Percentiles rank a stretch among this genome's conserved stretches.
Evolutionary conservation across 2,113 vertebrate species (phyloP).

Genomic region (Tretioscincus oriximinensis): DNA sequence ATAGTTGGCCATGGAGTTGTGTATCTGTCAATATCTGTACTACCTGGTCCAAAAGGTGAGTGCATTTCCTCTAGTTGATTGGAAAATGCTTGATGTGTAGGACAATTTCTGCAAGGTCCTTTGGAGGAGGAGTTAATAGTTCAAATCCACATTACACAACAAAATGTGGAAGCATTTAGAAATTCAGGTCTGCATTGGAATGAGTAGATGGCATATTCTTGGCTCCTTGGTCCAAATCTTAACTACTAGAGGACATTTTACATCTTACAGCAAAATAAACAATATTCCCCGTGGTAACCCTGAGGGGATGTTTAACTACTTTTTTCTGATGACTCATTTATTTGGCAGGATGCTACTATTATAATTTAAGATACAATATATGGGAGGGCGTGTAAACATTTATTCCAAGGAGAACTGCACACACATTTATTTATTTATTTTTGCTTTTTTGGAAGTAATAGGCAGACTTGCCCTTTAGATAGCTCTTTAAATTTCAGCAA

Average conservation of each 20-base stretch:
- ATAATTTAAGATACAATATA: constrained; percentile 54
- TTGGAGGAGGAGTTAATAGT: constrained; percentile 10
- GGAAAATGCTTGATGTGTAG: constrained; percentile 23
- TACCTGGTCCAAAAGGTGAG: not conserved
- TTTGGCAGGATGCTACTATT: constrained; percentile 68
- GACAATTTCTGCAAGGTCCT: not conserved
- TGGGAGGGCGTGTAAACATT: constrained; percentile 65
- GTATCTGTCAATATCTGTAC: not conserved
- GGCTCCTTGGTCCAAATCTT: constrained; percentile 31
- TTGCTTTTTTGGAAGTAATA: constrained; percentile 60
- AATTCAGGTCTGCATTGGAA: not conserved
- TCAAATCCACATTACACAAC: not conserved
- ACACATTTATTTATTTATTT: constrained; percentile 42
- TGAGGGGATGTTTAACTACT: constrained; percentile 58
- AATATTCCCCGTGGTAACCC: constrained; percentile 53
- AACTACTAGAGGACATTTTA: constrained; percentile 52
- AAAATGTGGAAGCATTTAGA: constrained; percentile 27
- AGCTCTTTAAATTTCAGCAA: constrained; percentile 52
- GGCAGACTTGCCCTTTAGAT: constrained; percentile 33
- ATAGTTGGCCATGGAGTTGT: not conserved
- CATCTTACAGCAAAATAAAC: constrained; percentile 62
- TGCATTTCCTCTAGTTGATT: constrained; percentile 12
- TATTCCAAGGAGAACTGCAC: constrained; percentile 63
- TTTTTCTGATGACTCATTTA: constrained; percentile 66
- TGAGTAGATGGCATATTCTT: constrained; percentile 23